Evolutionary conservation across 2,113 vertebrate species (phyloP), one percentile per base, ranked within the genome.

Genomic region (Pteropus alecto): DNA sequence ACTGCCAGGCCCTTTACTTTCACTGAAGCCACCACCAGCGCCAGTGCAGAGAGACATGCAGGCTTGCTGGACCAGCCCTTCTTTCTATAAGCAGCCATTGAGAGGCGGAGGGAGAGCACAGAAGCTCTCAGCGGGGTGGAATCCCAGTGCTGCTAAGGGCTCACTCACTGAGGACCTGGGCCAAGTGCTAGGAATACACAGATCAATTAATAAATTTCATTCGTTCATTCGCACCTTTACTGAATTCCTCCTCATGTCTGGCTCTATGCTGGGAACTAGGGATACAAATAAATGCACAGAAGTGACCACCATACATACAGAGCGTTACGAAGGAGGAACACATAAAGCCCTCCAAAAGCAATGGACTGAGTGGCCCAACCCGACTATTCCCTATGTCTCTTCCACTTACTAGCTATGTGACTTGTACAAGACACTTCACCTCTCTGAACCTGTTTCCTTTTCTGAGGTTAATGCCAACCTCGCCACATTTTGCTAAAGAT

Each of bases 1-100:
- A 60, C 84, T 56, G 93, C 93, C 87, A 89, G 81, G 78, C 30
- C 76, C 26, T 54, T 30, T 16, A 98, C 97, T 98, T 97, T 97
- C 97, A 97, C 97, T 96, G 88, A 81, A 83, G 84, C 63, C 35
- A 22, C 81, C 0, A 6, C 65, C 87, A 18, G 35, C 5, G 13
- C 77, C 91, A n/a, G 30, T 5, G 12, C 48, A 41, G 68, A 48
- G 58, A 51, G 58, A 51, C 76, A 22, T 15, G 1, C 38, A 15
- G 26, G 78, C 70, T 67, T 83, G 68, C 93, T 46, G 48, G 70
- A 13, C 56, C 38, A 28, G 35, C 74, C 60, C 78, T 82, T 10
- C 21, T 67, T 33, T 48, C 38, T 7, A 0, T 4, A 2, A 63
- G 22, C 54, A 86, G 56, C 43, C 24, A 5, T 33, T 54, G 24